phyloP scores from a whole-genome alignment of 2,888 invertebrate genomes.

The Priocnemis perturbator region DNA sequence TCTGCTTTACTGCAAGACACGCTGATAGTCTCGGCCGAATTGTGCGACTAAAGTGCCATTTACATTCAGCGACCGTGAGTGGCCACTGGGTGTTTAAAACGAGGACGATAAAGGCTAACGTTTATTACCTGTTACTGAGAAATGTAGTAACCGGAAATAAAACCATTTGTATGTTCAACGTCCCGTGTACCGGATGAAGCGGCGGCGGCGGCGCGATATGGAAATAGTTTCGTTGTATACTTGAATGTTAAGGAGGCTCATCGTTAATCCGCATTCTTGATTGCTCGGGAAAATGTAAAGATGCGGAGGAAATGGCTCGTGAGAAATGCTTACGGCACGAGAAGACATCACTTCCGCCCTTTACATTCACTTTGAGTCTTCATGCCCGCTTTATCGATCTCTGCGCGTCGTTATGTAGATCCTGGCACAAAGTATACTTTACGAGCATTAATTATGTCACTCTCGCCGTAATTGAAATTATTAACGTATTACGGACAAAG shows the following conservation, averaged over 20 bases:
- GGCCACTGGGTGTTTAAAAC: conserved; percentile 47
- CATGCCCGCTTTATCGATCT: conserved; percentile 19
- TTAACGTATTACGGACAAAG: too few relatives aligned
- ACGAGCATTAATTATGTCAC: too few relatives aligned
- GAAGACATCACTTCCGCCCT: neutral
- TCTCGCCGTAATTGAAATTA: too few relatives aligned
- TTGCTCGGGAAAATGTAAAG: conserved; percentile 29
- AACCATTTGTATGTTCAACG: conserved; percentile 58
- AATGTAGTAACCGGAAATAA: conserved; percentile 53
- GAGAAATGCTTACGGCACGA: conserved; percentile 39
- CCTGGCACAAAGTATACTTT: too few relatives aligned
- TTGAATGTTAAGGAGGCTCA: conserved; percentile 41
- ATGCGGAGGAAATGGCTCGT: conserved; percentile 49
- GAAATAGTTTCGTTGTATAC: conserved; percentile 37
- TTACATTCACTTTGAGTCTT: too few relatives aligned
- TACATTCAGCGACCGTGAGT: conserved; percentile 40
- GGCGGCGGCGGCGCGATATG: conserved; percentile 45
- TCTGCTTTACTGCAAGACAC: too few relatives aligned
- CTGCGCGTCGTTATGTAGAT: conserved; percentile 5
- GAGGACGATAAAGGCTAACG: conserved; percentile 52
- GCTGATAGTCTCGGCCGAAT: too few relatives aligned
- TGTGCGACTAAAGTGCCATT: conserved; percentile 30
- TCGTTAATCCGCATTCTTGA: conserved; percentile 48
- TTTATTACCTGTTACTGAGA: conserved; percentile 56
- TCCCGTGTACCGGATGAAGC: conserved; percentile 33